Percentiles rank a stretch among this genome's conserved stretches.
Evolutionary conservation across 2,113 vertebrate species (phyloP).

Genomic region (Pungitius pungitius): DNA sequence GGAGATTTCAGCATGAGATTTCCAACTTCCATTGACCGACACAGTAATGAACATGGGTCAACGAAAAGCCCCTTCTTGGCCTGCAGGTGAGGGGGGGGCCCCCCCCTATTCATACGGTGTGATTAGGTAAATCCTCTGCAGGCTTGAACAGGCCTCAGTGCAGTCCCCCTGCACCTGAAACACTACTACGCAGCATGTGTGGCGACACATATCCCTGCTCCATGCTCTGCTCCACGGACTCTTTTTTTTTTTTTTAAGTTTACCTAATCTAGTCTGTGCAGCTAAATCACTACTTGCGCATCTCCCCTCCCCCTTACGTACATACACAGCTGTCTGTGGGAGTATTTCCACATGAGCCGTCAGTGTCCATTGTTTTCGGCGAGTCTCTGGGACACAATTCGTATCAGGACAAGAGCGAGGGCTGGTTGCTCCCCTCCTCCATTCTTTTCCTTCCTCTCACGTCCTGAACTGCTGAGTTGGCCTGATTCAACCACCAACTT

Average conservation of each 20-base stretch:
- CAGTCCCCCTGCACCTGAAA: conserved; percentile 60
- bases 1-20: neutral
- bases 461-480: conserved; percentile 71
- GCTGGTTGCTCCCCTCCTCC: conserved; percentile 67
- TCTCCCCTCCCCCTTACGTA: conserved; percentile 4
- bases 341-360: conserved; percentile 64
- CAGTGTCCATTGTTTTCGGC: conserved; percentile 69
- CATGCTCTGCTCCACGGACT: no score
- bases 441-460: conserved; percentile 67
- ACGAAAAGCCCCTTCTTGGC: conserved; percentile 24
- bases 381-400: conserved; percentile 64
- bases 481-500: conserved; percentile 64
- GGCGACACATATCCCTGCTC: no score
- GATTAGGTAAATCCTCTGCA: conserved; percentile 50
- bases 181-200: conserved; percentile 48
- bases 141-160: conserved; percentile 63
- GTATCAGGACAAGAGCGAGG: conserved; percentile 63
- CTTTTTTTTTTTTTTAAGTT: no score
- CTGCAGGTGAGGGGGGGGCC: conserved; percentile 43
- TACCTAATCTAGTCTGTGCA: no score
- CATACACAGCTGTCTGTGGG: conserved; percentile 34
- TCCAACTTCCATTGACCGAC: neutral
- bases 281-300: neutral
- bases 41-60: conserved; percentile 36
- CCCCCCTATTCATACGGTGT: neutral